Base-by-base conservation (phyloP, 2,797 vertebrate species). In the Selene dorsalis region DNA sequence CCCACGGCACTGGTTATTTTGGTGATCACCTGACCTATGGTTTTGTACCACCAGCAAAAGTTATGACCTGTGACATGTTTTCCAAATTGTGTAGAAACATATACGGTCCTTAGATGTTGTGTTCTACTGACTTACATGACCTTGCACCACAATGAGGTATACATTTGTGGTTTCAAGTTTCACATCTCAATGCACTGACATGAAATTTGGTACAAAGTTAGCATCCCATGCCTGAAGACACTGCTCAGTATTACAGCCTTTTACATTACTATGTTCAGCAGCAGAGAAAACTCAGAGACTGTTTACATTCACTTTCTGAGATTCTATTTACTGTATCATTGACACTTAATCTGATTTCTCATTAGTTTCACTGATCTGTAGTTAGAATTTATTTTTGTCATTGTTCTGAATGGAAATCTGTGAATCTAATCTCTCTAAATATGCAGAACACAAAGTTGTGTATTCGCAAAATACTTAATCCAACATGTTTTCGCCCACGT, bases 381-480 rank as follows among this genome's bases (percentile, higher is more conserved):
- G 30, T n/a, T 7, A 10, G 14, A 39, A 38, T 69, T 1, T 22
- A 18, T 17, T 41, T 28, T 35, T 35, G 4, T 39, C 16, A 20
- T 32, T 26, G 22, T 39, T 47, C 35, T 77, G 30, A 52, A 48
- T 48, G 13, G 24, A 41, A 58, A 67, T 6, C 18, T 1, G 17
- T 4, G 2, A 6, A 39, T 28, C 3, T 67, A 65, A 78, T 70
- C 28, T 24, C 17, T 73, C 8, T 9, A 18, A 59, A 13, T 32
- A 64, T 30, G n/a, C 56, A 70, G 10, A 67, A 32, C 16, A 24
- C 18, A 61, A 66, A 48, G 53, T 30, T 26, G 63, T 56, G 47
- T 43, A 10, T 35, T 24, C 9, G 62, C 4, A 35, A 6, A 47
- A 65, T 41, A 11, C 35, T 39, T 76, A 58, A 73, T 50, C 55